phyloP scores from a whole-genome alignment of 2,797 vertebrate species.

The Alauda arvensis region DNA sequence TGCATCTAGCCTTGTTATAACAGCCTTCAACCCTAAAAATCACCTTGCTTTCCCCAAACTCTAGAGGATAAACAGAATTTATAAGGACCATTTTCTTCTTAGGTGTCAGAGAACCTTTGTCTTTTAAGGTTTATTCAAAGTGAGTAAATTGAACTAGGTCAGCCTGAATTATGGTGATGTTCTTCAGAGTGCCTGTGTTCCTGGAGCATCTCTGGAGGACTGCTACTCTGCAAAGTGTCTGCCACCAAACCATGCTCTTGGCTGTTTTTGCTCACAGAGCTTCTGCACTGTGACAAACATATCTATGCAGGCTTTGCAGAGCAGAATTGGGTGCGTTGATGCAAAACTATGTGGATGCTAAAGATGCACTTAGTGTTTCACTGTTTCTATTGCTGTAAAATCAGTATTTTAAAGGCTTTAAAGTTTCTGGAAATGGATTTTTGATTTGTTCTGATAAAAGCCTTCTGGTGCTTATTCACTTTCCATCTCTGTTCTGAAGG shows the following conservation, averaged over 20 bases:
- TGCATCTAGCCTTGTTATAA: background rate
- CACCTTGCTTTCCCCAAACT: background rate
- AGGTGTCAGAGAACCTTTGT: background rate
- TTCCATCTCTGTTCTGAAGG: background rate
- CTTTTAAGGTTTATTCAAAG: background rate
- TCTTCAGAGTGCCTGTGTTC: background rate
- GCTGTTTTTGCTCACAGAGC: background rate
- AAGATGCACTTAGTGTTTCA: background rate
- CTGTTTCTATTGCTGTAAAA: background rate
- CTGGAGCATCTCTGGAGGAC: background rate
- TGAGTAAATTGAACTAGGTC: background rate
- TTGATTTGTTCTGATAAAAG: slow-evolving; percentile 14
- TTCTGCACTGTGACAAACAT: background rate
- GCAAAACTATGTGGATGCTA: background rate
- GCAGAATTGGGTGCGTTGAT: background rate
- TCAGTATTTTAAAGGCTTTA: background rate
- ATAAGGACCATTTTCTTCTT: background rate
- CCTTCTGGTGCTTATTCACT: background rate
- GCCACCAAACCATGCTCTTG: background rate
- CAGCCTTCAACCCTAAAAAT: background rate
- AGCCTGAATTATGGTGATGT: background rate
- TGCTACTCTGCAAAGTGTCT: background rate
- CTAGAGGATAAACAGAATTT: background rate
- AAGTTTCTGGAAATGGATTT: background rate
- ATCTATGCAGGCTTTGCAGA: background rate